These are phyloP conservation scores for Chlorodrepanis virens DNA, from an alignment of 2,113 vertebrate genomes.

Conservation along the genomic window DNA sequence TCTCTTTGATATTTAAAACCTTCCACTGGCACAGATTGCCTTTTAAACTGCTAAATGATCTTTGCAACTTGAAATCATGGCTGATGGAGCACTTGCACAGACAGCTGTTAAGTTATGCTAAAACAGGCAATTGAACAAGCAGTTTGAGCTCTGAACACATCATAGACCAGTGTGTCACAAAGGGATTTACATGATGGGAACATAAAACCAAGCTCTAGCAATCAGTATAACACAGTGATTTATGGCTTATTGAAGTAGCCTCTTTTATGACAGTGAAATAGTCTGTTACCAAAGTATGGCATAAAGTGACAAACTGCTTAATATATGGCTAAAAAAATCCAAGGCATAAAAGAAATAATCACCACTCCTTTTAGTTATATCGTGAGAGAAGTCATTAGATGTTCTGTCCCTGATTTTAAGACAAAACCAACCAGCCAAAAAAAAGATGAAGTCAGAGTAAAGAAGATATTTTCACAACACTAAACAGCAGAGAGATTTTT, in stretches of 20 bases:
- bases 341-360: not conserved
- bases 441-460: not conserved
- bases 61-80: not conserved
- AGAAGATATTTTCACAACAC: not conserved
- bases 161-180: not conserved
- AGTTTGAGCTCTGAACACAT: not conserved
- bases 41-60: not conserved
- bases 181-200: not conserved
- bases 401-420: not conserved
- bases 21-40: not conserved
- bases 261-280: not conserved
- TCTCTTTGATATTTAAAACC: constrained; percentile 4
- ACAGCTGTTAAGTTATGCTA: not conserved
- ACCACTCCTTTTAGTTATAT: not conserved
- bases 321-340: not conserved
- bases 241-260: not conserved
- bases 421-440: not conserved
- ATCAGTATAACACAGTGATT: not conserved
- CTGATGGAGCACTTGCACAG: not conserved
- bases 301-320: not conserved
- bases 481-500: not conserved
- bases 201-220: not conserved
- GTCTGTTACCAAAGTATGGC: not conserved
- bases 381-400: not conserved
- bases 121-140: not conserved